A percentile compares a stretch with the other conserved stretches of the same genome.
phyloP scores from a whole-genome alignment of 2,888 invertebrate genomes.

The Xanthorhoe spadicearia region DNA sequence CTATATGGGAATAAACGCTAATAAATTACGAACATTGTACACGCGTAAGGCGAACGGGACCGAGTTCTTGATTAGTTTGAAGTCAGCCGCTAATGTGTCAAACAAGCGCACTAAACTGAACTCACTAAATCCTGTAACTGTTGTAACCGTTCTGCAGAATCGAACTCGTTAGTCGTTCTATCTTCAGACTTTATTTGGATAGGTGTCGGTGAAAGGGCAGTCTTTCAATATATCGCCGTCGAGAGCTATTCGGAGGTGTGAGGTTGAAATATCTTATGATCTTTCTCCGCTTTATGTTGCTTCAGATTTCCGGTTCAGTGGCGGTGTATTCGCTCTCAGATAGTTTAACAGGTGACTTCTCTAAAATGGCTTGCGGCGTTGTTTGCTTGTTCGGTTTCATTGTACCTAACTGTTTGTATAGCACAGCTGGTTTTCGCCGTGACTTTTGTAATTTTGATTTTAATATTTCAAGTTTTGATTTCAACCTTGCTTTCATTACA shows the following conservation, averaged over 20 bases:
- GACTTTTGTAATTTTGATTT: constrained; percentile 11
- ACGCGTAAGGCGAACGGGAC: constrained; percentile 75
- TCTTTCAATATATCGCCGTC: constrained; percentile 44
- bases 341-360: constrained; percentile 43
- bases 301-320: constrained; percentile 38
- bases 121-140: constrained; percentile 29
- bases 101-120: constrained; percentile 55
- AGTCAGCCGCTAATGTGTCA: constrained; percentile 76
- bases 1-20: constrained; percentile 83
- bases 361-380: constrained; percentile 23
- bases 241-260: constrained; percentile 47
- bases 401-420: constrained; percentile 20
- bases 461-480: background rate
- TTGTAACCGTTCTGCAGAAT: constrained; percentile 27
- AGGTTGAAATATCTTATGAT: constrained; percentile 51
- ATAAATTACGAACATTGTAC: constrained; percentile 83
- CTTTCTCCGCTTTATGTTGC: constrained; percentile 38
- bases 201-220: constrained; percentile 41
- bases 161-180: constrained; percentile 38
- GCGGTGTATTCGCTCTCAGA: constrained; percentile 38
- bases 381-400: constrained; percentile 31
- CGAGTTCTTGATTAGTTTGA: constrained; percentile 82
- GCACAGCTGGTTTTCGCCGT: constrained; percentile 10
- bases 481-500: background rate
- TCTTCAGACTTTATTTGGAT: constrained; percentile 41